These are phyloP conservation scores for Carassius gibelio DNA, from an alignment of 2,113 vertebrate species.

Conservation along the genomic window DNA sequence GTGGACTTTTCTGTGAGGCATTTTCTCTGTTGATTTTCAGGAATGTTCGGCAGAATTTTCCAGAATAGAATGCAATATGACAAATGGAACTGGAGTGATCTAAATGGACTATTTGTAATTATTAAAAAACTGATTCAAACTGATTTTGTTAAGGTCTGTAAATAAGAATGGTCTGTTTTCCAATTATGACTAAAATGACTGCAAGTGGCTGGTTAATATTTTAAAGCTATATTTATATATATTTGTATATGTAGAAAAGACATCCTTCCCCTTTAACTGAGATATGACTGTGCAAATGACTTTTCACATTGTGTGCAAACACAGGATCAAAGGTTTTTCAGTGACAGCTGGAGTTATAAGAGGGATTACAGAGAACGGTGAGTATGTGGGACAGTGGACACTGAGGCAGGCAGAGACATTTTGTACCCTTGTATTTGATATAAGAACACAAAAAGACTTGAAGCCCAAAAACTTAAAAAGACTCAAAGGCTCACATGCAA, in stretches of 20 bases:
- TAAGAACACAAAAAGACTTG: not conserved
- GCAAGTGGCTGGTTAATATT: not conserved
- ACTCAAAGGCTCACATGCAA: not conserved
- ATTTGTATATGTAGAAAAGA: not conserved
- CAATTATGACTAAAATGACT: not conserved
- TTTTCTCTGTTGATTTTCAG: not conserved
- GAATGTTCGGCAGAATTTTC: not conserved
- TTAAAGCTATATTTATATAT: not conserved
- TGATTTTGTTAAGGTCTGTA: not conserved
- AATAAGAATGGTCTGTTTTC: not conserved
- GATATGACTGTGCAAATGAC: not conserved
- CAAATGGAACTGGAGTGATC: not conserved
- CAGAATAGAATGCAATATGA: not conserved
- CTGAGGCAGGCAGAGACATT: not conserved
- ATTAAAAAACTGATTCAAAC: not conserved
- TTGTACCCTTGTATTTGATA: not conserved
- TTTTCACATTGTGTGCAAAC: constrained; percentile 27
- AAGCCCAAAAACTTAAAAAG: not conserved
- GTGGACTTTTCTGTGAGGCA: not conserved
- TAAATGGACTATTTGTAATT: not conserved
- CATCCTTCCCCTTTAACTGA: not conserved
- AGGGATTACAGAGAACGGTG: constrained; percentile 42
- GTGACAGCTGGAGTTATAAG: constrained; percentile 47
- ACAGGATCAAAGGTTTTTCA: constrained; percentile 42
- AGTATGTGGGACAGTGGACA: constrained; percentile 25